Conservation (phyloP, 2,797 vertebrate species). For the Melanotaenia parkinsoni region DNA sequence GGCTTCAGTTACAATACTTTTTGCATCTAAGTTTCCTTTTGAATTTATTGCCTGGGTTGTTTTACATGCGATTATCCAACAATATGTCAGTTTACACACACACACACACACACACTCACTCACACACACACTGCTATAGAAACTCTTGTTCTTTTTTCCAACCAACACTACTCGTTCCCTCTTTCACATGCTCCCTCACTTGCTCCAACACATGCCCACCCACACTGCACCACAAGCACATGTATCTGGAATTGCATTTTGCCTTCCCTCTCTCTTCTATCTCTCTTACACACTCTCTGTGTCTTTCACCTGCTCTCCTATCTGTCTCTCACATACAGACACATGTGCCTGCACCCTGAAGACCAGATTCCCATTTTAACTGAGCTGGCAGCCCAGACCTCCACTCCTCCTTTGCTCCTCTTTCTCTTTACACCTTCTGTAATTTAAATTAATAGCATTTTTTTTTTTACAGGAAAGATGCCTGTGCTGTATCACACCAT, state of each 20-base stretch:
- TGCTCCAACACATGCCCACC: slow-evolving; percentile 68
- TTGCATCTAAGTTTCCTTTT: slow-evolving; percentile 26
- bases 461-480: slow-evolving; percentile 41
- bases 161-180: slow-evolving; percentile 16
- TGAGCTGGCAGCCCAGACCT: slow-evolving; percentile 53
- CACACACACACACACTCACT: background rate
- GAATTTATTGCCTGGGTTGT: slow-evolving; percentile 25
- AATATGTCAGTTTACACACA: slow-evolving; percentile 25
- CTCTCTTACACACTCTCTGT: slow-evolving; percentile 15
- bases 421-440: slow-evolving; percentile 15
- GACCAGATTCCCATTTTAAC: slow-evolving; percentile 70
- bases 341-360: slow-evolving; percentile 59
- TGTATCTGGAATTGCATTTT: slow-evolving; percentile 67
- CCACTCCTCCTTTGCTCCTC: slow-evolving; percentile 16
- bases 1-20: slow-evolving; percentile 29
- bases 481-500: slow-evolving; percentile 12
- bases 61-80: slow-evolving; percentile 29
- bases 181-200: slow-evolving; percentile 45
- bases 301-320: slow-evolving; percentile 32
- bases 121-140: slow-evolving; percentile 17
- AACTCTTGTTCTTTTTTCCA: slow-evolving; percentile 38
- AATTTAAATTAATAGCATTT: slow-evolving; percentile 41
- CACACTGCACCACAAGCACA: slow-evolving; percentile 73
- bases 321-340: slow-evolving; percentile 49
- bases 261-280: slow-evolving; percentile 33